Evolutionary conservation across 2,888 invertebrate species (phyloP), one percentile per base, ranked within the genome.

Genomic region (Caenorhabditis auriculariae): DNA sequence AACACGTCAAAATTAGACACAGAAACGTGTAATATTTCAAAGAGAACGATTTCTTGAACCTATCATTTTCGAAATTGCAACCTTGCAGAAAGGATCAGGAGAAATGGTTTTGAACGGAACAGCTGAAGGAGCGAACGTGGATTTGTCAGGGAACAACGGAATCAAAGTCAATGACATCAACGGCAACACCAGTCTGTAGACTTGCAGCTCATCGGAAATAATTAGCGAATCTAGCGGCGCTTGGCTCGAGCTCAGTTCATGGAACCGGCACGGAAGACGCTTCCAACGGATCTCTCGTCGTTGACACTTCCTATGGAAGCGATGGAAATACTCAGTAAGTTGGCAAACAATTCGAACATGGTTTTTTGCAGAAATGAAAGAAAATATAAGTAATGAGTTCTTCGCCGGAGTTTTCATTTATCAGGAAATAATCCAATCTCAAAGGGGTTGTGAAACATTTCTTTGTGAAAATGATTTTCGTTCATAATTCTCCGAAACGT

Each of bases 141-240:
- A 65, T 39, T 63, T 73, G 61, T 61, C 65, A 0, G 71, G 65
- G 1, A 68, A 71, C 32, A 69, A 68, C 38, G 73, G 73, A 29
- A 27, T 71, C 15, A 69, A 73, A 54, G 59, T 68, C 15, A 52
- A 67, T n/a, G 64, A 73, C 28, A 42, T 54, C 3, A 60, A 70
- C 17, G 69, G 69, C 54, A 69, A 67, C 41, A 70, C 69, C 12
- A 45, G 72, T 70, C 24, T 37, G 65, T 54, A 17, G 2, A 27
- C n/a, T 4, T 4, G 1, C 32, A 38, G 4, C 1, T 23, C 19
- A 21, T 2, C 29, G 4, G 26, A 39, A 9, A 35, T 4, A 29
- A 32, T 38, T 12, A 15, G 9, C 1, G 7, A 12, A 43, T 66
- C 15, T 26, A 72, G 72, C 70, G 37, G 65, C 71, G 17, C 56